Evolutionary conservation across 2,113 vertebrate species (phyloP).

Genomic region (Phalacrocorax brasilianus): DNA sequence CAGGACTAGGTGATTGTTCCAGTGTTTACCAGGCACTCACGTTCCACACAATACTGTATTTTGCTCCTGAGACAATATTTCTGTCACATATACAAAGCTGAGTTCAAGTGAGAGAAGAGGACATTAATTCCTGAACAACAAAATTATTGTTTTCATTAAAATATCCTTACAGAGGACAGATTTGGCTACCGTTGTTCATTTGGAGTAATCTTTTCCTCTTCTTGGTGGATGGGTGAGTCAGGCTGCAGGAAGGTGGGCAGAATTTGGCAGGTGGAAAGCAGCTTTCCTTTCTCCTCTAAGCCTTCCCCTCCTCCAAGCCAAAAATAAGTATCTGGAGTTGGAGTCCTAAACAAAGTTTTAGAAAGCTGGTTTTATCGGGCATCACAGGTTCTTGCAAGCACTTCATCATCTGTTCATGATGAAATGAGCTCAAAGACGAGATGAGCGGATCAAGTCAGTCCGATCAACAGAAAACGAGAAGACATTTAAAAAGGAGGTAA

Average conservation of each 20-base stretch:
- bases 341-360: slow-evolving; percentile 19
- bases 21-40: neutral
- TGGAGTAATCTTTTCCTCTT: neutral
- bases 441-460: neutral
- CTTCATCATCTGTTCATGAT: neutral
- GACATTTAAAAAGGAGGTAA: slow-evolving; percentile 11
- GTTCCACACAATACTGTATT: neutral
- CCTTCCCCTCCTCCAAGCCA: neutral
- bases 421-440: slow-evolving; percentile 46
- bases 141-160: neutral
- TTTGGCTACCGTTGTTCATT: neutral
- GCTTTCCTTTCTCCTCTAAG: neutral
- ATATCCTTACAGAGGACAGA: neutral
- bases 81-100: neutral
- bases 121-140: neutral
- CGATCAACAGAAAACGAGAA: slow-evolving; percentile 8
- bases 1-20: neutral
- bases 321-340: neutral
- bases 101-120: neutral
- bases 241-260: neutral
- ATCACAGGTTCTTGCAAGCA: slow-evolving; percentile 16
- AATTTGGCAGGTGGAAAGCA: neutral
- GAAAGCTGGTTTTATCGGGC: neutral
- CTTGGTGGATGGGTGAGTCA: neutral
- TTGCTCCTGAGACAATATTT: neutral